A percentile compares a stretch with the other conserved stretches of the same genome.
These are phyloP conservation scores for Battus philenor DNA, from an alignment of 1,140 invertebrate species.

Conservation along the genomic window DNA sequence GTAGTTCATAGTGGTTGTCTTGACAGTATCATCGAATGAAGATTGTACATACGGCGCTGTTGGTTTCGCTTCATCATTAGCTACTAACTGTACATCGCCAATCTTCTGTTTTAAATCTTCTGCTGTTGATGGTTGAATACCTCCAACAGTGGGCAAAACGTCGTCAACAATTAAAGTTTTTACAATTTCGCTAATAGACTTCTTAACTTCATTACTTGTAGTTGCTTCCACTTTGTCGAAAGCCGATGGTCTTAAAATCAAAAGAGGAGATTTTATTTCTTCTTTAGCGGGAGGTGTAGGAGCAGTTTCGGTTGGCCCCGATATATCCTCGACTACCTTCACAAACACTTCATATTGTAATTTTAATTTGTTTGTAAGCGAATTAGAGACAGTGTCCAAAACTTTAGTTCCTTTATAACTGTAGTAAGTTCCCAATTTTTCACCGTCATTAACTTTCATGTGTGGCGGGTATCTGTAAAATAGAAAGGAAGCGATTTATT, in stretches of 20 bases:
- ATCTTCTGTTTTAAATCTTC: constrained; percentile 8
- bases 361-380: constrained; percentile 46
- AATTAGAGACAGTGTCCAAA: constrained; percentile 36
- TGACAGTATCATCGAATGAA: background rate
- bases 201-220: background rate
- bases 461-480: constrained; percentile 52
- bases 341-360: constrained; percentile 63
- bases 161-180: constrained; percentile 11
- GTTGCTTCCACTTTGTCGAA: constrained; percentile 5
- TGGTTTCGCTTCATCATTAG: constrained; percentile 4
- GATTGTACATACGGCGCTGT: background rate
- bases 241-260: constrained; percentile 3
- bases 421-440: constrained; percentile 52
- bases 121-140: background rate
- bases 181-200: constrained; percentile 8
- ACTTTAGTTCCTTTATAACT: constrained; percentile 60
- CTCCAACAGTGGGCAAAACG: constrained; percentile 4
- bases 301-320: constrained; percentile 11
- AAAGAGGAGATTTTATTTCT: constrained; percentile 13
- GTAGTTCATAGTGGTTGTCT: too few species aligned
- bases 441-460: constrained; percentile 41
- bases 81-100: constrained; percentile 5
- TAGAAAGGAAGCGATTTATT: too few species aligned
- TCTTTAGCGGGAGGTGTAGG: background rate
- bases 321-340: constrained; percentile 46